Conservation (phyloP, 1,140 invertebrate species). For the Meteorus sp. region DNA sequence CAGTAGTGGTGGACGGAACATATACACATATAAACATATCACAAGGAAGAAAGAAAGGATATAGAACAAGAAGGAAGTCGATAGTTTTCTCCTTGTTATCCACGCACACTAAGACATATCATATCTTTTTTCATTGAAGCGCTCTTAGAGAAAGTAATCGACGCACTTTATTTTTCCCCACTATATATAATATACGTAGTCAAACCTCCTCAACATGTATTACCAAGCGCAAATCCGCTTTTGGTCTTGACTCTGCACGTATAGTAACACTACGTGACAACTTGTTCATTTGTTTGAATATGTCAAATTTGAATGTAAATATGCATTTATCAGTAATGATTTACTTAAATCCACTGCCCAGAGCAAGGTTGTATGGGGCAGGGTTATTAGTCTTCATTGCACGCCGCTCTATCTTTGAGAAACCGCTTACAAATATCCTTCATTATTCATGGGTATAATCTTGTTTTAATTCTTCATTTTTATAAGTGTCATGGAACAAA, state of each 20-base stretch:
- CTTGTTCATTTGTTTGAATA: slow-evolving; percentile 32
- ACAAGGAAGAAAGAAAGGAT: slow-evolving; percentile 11
- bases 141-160: slow-evolving; percentile 56
- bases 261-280: slow-evolving; percentile 11
- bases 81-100: slow-evolving; percentile 25
- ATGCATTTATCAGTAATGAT: no score
- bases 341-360: no score
- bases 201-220: slow-evolving; percentile 19
- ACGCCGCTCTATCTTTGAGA: neutral
- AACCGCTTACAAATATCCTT: neutral
- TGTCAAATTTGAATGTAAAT: no score
- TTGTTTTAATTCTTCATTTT: no score
- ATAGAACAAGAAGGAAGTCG: slow-evolving; percentile 14
- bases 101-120: slow-evolving; percentile 5
- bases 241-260: neutral
- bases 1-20: slow-evolving; percentile 15
- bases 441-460: no score
- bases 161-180: slow-evolving; percentile 8
- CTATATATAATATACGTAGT: no score
- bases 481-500: no score
- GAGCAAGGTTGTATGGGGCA: slow-evolving; percentile 48
- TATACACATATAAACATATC: neutral
- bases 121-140: neutral
- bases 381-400: slow-evolving; percentile 1
- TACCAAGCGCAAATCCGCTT: neutral